Conservation (phyloP, 2,797 vertebrate species). For the Rhinoraja longicauda region DNA sequence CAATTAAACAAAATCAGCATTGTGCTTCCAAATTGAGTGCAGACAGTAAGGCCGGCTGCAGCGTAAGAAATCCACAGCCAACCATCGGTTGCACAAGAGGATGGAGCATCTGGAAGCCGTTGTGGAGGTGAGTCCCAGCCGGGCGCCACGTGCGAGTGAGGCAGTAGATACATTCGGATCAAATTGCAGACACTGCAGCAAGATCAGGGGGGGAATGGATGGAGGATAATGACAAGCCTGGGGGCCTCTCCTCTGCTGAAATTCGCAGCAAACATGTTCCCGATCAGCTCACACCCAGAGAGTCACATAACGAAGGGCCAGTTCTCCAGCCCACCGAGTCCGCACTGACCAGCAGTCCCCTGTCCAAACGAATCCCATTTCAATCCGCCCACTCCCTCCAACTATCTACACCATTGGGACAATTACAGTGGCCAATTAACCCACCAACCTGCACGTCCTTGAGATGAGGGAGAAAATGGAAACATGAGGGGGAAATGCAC, state of each 20-base stretch:
- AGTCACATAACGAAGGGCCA: no score
- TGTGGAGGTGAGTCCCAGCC: not conserved
- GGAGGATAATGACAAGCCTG: not conserved
- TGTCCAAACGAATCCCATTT: no score
- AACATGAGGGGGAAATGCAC: no score
- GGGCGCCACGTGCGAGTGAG: not conserved
- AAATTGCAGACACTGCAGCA: not conserved
- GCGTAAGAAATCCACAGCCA: no score
- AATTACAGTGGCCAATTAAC: no score
- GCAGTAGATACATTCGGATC: not conserved
- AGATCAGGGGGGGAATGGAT: not conserved
- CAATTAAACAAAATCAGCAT: not conserved
- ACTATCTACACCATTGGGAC: no score
- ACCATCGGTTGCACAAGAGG: not conserved
- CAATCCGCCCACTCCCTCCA: no score
- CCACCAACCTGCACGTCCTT: no score
- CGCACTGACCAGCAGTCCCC: no score
- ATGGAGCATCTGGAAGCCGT: constrained; percentile 7
- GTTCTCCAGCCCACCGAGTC: no score
- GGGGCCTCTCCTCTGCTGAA: not conserved
- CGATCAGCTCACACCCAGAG: not conserved
- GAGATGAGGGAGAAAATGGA: no score
- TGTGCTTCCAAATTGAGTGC: not conserved
- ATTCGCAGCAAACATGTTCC: not conserved
- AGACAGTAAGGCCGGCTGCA: not conserved